Evolutionary conservation across 2,888 invertebrate species (phyloP), one percentile per base, ranked within the genome.

Genomic region (Lymantria monacha): DNA sequence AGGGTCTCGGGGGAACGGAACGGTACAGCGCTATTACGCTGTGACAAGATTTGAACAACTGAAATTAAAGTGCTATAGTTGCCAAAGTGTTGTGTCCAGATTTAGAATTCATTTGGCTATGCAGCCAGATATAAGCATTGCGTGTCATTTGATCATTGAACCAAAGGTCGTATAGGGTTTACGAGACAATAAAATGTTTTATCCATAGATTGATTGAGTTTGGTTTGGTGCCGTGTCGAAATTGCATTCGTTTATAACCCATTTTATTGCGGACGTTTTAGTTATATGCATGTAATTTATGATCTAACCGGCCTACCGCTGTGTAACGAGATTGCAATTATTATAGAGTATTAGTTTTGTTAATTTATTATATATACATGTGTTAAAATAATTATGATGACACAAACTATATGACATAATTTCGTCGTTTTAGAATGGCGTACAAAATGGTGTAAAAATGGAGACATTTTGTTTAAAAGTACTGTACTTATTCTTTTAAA

Each of bases 41-140:
- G 74, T 78, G 87, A 82, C 90, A 81, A 87, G 81, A 87, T 81
- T 87, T 86, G 87, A 88, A 91, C 91, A 90, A 90, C 91, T 91
- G 92, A 91, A 87, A 90, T 89, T 87, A 87, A 91, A 91, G 79
- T 83, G 83, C 83, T 75, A 83, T 70, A 78, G 83, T 80, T 91
- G 91, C 92, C 92, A 92, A 91, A 85, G 79, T 79, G 84, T 86
- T 78, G 86, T 79, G 73, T 82, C 86, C 85, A 79, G 76, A 79
- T 88, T 89, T 91, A 92, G 91, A 87, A 74, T 81, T 76, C 67
- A 81, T 82, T 91, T 90, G 90, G 91, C 91, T 69, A 68, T 80
- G 80, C 68, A 70, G 79, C 87, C 81, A 83, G 85, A 78, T 72
- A 74, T 77, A 73, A 70, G 65, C 50, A 76, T 76, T 78, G 76